Percentiles rank a stretch among this genome's conserved stretches.
phyloP scores from a whole-genome alignment of 2,113 vertebrate genomes.

The Eublepharis macularius region DNA sequence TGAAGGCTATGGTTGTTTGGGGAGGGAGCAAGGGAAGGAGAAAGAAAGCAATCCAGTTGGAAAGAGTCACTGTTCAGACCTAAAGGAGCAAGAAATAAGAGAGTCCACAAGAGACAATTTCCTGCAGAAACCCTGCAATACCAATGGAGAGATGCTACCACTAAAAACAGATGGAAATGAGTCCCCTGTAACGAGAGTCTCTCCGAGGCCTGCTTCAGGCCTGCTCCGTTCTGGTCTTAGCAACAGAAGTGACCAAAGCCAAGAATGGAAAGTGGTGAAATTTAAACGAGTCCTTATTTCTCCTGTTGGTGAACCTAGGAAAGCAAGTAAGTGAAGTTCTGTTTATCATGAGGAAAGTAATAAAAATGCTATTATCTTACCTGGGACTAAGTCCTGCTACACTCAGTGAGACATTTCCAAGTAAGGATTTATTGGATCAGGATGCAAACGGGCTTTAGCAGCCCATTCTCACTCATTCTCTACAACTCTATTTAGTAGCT shows the following conservation, averaged over 20 bases:
- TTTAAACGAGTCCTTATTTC: conserved; percentile 54
- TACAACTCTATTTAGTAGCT: background rate
- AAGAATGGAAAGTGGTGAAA: conserved; percentile 69
- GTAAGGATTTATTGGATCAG: background rate
- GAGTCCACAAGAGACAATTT: background rate
- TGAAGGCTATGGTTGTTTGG: conserved; percentile 50
- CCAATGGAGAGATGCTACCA: accelerated
- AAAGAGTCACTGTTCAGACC: background rate
- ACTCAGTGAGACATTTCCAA: background rate
- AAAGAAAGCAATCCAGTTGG: background rate
- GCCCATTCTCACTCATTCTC: background rate
- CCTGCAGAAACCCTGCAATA: accelerated
- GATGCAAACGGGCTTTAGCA: background rate
- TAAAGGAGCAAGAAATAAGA: accelerated
- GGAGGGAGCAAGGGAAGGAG: conserved; percentile 23
- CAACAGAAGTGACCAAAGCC: accelerated
- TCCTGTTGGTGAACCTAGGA: conserved; percentile 38
- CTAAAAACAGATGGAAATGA: accelerated
- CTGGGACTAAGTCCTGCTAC: background rate
- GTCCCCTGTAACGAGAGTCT: accelerated
- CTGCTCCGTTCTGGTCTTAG: background rate
- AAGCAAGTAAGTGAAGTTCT: conserved; percentile 64
- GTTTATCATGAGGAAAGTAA: background rate
- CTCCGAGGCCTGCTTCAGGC: background rate
- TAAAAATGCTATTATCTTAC: background rate